phyloP scores from a whole-genome alignment of 2,113 vertebrate species.

The human (Homo sapiens) region GRCh38 chr6:118589501-118590000 shows the following conservation, averaged over 20 bases:
- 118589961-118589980: background rate
- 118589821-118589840: too few relatives aligned
- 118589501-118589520: background rate
- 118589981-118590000: background rate
- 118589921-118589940: background rate
- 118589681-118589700: slow-evolving; percentile 61
- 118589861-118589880: background rate
- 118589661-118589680: slow-evolving; percentile 63
- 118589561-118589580: slow-evolving; percentile 18
- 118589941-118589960: background rate
- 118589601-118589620: slow-evolving; percentile 61
- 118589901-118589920: background rate
- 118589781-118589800: background rate
- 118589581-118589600: background rate
- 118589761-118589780: slow-evolving; percentile 8
- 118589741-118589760: background rate
- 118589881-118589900: background rate
- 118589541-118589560: too few relatives aligned
- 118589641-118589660: slow-evolving; percentile 39
- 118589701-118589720: slow-evolving; percentile 4
- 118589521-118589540: background rate
- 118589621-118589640: slow-evolving; percentile 49
- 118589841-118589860: background rate
- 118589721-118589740: slow-evolving; percentile 36
- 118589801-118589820: too few relatives aligned